phyloP scores from a whole-genome alignment of 2,797 vertebrate species.

The Gallinago solitaria region DNA sequence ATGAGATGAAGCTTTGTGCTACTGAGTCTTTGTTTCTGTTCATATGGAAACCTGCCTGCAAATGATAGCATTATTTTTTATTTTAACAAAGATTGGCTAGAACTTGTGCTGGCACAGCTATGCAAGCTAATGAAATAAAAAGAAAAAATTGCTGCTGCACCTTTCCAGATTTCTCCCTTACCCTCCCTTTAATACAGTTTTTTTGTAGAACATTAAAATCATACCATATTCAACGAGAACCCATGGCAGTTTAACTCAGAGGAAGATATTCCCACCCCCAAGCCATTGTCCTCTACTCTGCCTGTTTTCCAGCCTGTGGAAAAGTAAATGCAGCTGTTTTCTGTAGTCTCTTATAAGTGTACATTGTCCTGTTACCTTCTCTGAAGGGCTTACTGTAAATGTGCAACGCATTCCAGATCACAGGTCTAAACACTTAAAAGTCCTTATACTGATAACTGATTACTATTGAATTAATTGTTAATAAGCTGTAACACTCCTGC shows the following conservation, averaged over 20 bases:
- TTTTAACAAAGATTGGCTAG: constrained; percentile 1
- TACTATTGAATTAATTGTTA: not conserved
- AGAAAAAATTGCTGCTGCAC: not conserved
- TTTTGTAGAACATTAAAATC: not conserved
- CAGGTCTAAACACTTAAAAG: not conserved
- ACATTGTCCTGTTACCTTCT: not conserved
- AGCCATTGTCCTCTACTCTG: not conserved
- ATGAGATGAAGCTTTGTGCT: not conserved
- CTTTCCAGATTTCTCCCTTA: not conserved
- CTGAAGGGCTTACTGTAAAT: not conserved
- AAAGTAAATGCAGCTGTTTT: not conserved
- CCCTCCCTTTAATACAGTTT: not conserved
- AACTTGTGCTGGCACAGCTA: not conserved
- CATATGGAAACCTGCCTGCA: not conserved
- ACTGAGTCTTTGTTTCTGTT: constrained; percentile 1
- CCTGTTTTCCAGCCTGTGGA: not conserved
- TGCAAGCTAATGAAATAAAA: not conserved
- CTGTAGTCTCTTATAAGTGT: not conserved
- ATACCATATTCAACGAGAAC: not conserved
- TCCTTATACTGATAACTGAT: not conserved
- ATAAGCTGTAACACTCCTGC: not conserved
- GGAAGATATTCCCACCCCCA: not conserved
- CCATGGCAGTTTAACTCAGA: not conserved
- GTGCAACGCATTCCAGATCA: not conserved
- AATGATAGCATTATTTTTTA: constrained; percentile 1